phyloP scores from a whole-genome alignment of 2,797 vertebrate genomes.

The Alca torda region DNA sequence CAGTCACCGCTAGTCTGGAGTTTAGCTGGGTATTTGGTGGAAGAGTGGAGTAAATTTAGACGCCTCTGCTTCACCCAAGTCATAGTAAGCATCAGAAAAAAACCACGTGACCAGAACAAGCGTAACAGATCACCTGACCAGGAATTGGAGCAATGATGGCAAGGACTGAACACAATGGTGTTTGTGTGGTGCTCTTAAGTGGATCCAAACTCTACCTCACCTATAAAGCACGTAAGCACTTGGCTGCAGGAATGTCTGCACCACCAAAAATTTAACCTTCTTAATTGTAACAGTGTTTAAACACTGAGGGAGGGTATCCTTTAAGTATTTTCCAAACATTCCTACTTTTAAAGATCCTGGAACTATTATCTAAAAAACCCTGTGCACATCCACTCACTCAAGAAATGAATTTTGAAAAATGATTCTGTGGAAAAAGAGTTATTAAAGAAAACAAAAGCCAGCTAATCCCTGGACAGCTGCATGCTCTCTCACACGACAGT shows the following conservation, averaged over 20 bases:
- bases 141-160: not conserved
- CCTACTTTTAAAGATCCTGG: not conserved
- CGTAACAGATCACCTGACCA: not conserved
- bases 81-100: not conserved
- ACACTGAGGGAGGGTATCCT: not conserved
- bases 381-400: fast-evolving
- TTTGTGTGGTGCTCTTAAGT: not conserved
- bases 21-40: not conserved
- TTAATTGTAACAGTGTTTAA: not conserved
- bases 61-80: not conserved
- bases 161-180: not conserved
- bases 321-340: not conserved
- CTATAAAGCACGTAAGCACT: no score
- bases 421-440: not conserved
- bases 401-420: not conserved
- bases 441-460: not conserved
- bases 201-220: not conserved
- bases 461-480: not conserved
- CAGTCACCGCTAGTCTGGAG: not conserved
- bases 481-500: not conserved
- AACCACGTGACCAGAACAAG: not conserved
- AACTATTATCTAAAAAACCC: not conserved
- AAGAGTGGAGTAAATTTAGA: not conserved
- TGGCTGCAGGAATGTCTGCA: not conserved
- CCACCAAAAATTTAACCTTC: not conserved